Base-by-base conservation (phyloP, 2,113 vertebrate genomes). In the Lagopus leucura region DNA sequence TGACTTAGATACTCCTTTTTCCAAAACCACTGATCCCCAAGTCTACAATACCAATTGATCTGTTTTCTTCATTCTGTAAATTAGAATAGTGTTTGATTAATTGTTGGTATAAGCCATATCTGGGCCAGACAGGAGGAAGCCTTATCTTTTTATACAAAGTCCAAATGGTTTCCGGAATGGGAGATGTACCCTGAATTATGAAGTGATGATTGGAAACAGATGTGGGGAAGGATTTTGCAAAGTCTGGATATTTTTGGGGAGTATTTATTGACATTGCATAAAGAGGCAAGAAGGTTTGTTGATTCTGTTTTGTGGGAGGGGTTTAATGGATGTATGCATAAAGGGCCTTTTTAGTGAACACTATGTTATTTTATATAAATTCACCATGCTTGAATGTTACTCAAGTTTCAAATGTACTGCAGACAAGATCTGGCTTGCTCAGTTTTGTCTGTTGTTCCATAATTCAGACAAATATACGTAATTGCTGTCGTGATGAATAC, bases 31-130 rank as follows among this genome's bases (percentile, higher is more conserved):
- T 43, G 64, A 40, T 91, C 42, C 28, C 82, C 43, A 20, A 80
- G 42, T 81, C 40, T 75, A 57, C 15, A 80, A 87, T 89, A 78
- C 42, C 24, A 69, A 80, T 27, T 61, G 42, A 67, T 86, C 69
- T 91, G 25, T n/a, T 27, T 47, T 91, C 72, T 75, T 89, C 60
- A 24, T 95, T 40, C 30, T 36, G 76, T 55, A 88, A 91, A 91
- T 96, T 91, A 86, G 40, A 47, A 65, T 40, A 89, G 45, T 25
- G 47, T 86, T 96, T 86, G 72, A 94, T 87, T 91, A 43, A 91
- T 92, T 52, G 71, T 75, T 72, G 42, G 11, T 60, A 55, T 43
- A 91, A 91, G 48, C 25, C 82, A 2, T 64, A 80, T 64, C 50
- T 82, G 42, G 50, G 55, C 88, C 86, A 92, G 86, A 38, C 19